Percentiles rank a stretch among this genome's conserved stretches.
Conservation (phyloP, 2,888 invertebrate genomes). For the Acronicta aceris region DNA sequence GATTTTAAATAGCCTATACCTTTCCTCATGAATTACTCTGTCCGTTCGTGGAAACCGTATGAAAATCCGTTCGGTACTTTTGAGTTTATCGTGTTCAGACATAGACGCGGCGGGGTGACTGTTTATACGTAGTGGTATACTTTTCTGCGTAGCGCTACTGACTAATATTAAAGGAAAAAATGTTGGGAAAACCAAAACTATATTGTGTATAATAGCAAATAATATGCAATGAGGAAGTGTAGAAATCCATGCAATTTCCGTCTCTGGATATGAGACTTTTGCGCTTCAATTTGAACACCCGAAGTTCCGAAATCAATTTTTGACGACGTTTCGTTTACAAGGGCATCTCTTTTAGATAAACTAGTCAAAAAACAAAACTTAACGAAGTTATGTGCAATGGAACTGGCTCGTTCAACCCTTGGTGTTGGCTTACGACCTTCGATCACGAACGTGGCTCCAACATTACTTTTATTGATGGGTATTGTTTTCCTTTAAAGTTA, state of each 20-base stretch:
- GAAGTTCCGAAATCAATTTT: neutral
- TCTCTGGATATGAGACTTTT: neutral
- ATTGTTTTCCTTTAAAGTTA: constrained; percentile 30
- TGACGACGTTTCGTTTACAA: constrained; percentile 5
- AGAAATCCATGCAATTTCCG: neutral
- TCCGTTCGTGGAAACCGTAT: too few species aligned
- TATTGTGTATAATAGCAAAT: too few species aligned
- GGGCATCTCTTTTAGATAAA: constrained; percentile 5
- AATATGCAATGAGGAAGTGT: too few species aligned
- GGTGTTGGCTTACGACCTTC: constrained; percentile 8
- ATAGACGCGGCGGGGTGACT: too few species aligned
- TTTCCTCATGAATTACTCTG: too few species aligned
- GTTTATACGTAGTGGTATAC: neutral
- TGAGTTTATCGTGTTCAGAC: too few species aligned
- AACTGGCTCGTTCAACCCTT: neutral
- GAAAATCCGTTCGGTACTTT: too few species aligned
- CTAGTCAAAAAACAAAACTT: neutral
- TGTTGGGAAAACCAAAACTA: neutral
- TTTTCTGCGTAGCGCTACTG: neutral
- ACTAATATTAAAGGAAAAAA: neutral
- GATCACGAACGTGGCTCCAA: constrained; percentile 28
- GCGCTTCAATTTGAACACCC: neutral
- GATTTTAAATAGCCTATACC: too few species aligned
- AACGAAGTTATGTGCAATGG: neutral
- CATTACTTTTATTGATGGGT: constrained; percentile 34